Base-by-base conservation (phyloP, 2,888 invertebrate genomes). In the Tanypteryx hageni region DNA sequence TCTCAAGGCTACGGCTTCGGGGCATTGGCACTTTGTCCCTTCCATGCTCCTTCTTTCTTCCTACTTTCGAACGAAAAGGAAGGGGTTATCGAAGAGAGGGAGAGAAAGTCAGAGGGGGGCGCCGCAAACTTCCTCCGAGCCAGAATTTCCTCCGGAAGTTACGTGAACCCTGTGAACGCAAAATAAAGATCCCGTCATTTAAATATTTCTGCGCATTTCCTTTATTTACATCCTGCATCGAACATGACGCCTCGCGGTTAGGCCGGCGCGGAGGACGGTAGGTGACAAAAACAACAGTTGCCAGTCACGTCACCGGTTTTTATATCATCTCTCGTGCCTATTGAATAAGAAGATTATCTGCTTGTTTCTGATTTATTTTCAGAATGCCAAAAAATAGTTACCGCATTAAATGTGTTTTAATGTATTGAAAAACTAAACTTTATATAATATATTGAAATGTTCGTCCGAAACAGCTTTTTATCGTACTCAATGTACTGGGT, bases 11-110 rank as follows among this genome's bases (percentile, higher is more conserved):
- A 56, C n/a, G 18, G 18, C 83, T 56, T 22, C 56, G 13, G 83
- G 83, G 83, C 83, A 83, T 83, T 83, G 83, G 83, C 83, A 83
- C 56, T 83, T 83, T 16, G 44, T 44, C 44, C 44, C 44, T 44
- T 44, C 44, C 44, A 44, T 44, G 3, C 44, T 44, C 44, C 44
- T 44, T 44, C 44, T 44, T 44, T 10, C 83, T 10, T 9, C 18
- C n/a, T 56, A 18, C 5, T 2, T 18, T n/a, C n/a, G 82, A 31
- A 44, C 44, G 82, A 44, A 82, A 44, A 31, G 82, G 82, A 82
- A 82, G 82, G 82, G 31, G 56, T 22, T 18, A 44, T 57, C 44
- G 44, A 44, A 44, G 3, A 44, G 44, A 44, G 44, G 5, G 44
- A 44, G 5, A 58, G 85, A 57, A 11, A 59, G 27, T 31, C 27